phyloP scores from a whole-genome alignment of 37 sponge, comb jelly and placozoan genomes.

The Halichondria panicea region DNA sequence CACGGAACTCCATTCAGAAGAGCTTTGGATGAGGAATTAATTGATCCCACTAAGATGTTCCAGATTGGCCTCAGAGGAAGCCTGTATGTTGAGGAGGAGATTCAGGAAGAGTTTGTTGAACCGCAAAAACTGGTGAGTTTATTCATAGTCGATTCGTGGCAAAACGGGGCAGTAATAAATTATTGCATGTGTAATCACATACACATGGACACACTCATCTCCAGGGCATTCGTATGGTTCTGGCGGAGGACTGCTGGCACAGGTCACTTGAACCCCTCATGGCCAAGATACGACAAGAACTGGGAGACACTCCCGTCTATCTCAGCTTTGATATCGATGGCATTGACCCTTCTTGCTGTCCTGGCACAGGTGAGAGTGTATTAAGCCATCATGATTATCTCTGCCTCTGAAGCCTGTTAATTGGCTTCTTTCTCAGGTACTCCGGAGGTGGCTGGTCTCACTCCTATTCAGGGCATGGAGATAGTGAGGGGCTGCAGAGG shows the following conservation, averaged over 20 bases:
- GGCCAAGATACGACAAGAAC: slow-evolving; percentile 26
- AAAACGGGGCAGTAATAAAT: neutral
- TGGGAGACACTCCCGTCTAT: slow-evolving; percentile 61
- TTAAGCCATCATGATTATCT: neutral
- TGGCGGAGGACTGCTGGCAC: slow-evolving; percentile 50
- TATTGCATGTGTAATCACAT: neutral
- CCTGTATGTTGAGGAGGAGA: slow-evolving; percentile 5
- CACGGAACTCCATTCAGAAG: slow-evolving; percentile 76
- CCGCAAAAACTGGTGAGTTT: slow-evolving; percentile 42
- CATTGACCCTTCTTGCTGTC: slow-evolving; percentile 64
- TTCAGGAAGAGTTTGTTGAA: slow-evolving; percentile 31
- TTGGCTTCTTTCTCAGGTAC: slow-evolving; percentile 40
- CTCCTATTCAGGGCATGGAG: slow-evolving; percentile 59
- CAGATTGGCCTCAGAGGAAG: slow-evolving; percentile 77
- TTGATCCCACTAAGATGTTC: slow-evolving; percentile 38
- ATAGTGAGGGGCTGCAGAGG: slow-evolving; percentile 62
- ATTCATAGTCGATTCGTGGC: neutral
- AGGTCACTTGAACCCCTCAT: slow-evolving; percentile 69
- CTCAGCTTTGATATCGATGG: slow-evolving; percentile 81
- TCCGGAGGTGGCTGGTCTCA: slow-evolving; percentile 79
- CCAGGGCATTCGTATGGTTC: slow-evolving; percentile 45
- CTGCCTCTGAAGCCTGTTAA: neutral
- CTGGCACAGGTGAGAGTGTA: slow-evolving; percentile 66
- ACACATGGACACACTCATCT: neutral
- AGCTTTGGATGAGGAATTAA: slow-evolving; percentile 69